These are phyloP conservation scores for Cephalopachus bancanus DNA, from an alignment of 2,797 vertebrate species.

Conservation along the genomic window DNA sequence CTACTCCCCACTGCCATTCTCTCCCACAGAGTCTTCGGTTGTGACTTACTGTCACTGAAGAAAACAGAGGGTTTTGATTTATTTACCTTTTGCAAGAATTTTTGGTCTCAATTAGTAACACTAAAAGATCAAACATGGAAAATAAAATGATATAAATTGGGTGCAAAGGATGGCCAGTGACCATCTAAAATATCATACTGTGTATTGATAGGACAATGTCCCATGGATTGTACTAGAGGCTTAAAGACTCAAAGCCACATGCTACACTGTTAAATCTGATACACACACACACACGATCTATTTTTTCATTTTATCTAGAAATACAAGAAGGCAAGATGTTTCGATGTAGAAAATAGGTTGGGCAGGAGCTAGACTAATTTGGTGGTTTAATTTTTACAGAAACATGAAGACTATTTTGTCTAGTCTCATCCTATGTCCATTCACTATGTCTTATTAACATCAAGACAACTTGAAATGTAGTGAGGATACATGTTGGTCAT, in stretches of 20 bases:
- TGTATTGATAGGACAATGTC: accelerated
- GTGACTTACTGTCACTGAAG: not conserved
- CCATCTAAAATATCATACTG: not conserved
- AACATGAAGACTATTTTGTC: not conserved
- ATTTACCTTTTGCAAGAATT: constrained; percentile 54
- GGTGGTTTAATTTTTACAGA: not conserved
- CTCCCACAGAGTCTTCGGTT: not conserved
- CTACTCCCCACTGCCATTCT: not conserved
- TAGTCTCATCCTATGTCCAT: not conserved
- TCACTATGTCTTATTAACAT: not conserved
- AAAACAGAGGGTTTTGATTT: constrained; percentile 20
- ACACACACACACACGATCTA: accelerated
- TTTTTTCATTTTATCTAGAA: not conserved
- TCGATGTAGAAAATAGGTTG: not conserved
- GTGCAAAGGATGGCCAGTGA: not conserved
- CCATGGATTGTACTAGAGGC: too few species aligned
- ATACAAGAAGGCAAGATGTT: not conserved
- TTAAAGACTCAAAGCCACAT: not conserved
- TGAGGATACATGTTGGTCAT: not conserved
- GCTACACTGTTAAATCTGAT: accelerated
- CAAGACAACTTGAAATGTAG: not conserved
- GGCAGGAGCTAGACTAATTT: not conserved
- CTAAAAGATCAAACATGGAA: not conserved
- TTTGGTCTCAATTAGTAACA: not conserved
- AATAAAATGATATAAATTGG: not conserved